Percentiles rank a stretch among this genome's conserved stretches.
phyloP scores from a whole-genome alignment of 2,113 vertebrate genomes.

The Falco punctatus region DNA sequence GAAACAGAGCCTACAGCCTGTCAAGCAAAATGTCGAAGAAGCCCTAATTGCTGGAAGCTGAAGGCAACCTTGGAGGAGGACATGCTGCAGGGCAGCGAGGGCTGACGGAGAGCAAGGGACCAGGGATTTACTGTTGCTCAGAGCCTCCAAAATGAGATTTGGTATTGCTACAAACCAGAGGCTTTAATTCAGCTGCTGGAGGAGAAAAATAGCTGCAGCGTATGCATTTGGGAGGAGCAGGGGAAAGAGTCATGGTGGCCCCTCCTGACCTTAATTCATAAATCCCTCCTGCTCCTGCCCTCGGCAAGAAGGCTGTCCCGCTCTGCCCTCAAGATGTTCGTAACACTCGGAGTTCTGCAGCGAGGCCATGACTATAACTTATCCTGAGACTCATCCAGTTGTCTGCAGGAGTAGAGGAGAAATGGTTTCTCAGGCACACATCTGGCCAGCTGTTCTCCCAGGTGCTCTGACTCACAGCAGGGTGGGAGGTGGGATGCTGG shows the following conservation, averaged over 20 bases:
- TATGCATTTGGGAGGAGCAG: conserved; percentile 15
- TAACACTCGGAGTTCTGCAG: neutral
- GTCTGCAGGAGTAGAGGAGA: neutral
- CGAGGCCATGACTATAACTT: neutral
- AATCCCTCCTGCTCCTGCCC: neutral
- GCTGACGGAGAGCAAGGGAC: neutral
- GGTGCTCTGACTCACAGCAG: rapidly evolving
- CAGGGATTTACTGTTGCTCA: conserved; percentile 56
- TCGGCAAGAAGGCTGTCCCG: rapidly evolving
- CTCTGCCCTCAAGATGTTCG: neutral
- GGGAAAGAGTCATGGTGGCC: neutral
- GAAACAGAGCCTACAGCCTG: neutral
- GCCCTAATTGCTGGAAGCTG: conserved; percentile 19
- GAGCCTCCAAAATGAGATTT: conserved; percentile 26
- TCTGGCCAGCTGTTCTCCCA: conserved; percentile 37
- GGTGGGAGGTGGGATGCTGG: neutral
- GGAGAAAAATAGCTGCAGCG: neutral
- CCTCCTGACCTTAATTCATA: neutral
- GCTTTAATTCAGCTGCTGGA: conserved; percentile 37
- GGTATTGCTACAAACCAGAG: neutral
- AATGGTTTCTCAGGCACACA: rapidly evolving
- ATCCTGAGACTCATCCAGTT: neutral
- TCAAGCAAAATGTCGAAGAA: neutral
- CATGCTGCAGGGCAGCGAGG: neutral
- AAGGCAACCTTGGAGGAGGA: conserved; percentile 63